phyloP scores from a whole-genome alignment of 2,888 invertebrate genomes.

The Isotomurus palustris region DNA sequence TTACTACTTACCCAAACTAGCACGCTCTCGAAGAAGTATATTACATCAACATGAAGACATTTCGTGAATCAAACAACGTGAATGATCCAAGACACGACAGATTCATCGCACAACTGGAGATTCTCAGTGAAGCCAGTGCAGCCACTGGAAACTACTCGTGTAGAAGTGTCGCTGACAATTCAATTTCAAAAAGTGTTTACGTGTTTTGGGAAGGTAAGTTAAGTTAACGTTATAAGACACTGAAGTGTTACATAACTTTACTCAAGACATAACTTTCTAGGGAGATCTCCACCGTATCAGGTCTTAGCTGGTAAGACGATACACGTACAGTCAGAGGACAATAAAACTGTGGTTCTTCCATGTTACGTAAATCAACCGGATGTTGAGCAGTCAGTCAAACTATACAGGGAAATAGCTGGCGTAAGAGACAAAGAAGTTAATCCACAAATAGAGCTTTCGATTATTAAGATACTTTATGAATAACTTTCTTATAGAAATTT shows the following conservation, averaged over 20 bases:
- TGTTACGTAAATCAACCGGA: constrained; percentile 26
- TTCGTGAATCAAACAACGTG: constrained; percentile 5
- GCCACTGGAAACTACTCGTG: constrained; percentile 21
- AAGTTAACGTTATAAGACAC: background rate
- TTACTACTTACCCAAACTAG: no score
- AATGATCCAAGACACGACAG: constrained; percentile 4
- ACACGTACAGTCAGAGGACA: constrained; percentile 11
- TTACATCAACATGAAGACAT: constrained; percentile 26
- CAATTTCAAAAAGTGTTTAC: constrained; percentile 13
- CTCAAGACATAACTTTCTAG: constrained; percentile 18
- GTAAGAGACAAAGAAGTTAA: constrained; percentile 6
- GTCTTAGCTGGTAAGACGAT: constrained; percentile 22
- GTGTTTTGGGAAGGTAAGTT: constrained; percentile 35
- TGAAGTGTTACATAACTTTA: no score
- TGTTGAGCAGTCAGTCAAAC: constrained; percentile 12
- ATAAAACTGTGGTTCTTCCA: constrained; percentile 16
- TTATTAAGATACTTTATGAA: background rate
- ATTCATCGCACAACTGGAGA: constrained; percentile 7
- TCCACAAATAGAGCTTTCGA: background rate
- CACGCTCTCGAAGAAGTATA: constrained; percentile 23
- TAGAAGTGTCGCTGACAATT: constrained; percentile 3
- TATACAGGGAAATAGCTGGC: background rate
- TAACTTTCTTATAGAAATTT: constrained; percentile 2
- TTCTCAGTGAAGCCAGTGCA: constrained; percentile 7
- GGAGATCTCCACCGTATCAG: constrained; percentile 30